Conservation (phyloP, 2,888 invertebrate species). For the Alitta virens region DNA sequence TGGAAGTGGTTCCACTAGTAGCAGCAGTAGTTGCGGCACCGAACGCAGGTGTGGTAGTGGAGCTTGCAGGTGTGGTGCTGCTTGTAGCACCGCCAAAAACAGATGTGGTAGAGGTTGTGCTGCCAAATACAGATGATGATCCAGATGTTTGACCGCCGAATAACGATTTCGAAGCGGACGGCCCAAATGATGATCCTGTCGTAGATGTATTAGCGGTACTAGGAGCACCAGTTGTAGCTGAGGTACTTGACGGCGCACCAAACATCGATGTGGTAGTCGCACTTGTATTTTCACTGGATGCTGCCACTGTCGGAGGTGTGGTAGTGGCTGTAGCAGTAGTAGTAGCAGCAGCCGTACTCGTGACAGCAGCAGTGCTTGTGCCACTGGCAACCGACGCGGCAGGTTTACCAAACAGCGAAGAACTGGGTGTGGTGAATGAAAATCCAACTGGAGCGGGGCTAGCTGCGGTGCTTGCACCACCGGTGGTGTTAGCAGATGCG, state of each 20-base stretch:
- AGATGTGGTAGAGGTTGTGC: neutral
- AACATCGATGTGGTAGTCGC: neutral
- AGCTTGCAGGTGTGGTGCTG: conserved; percentile 2
- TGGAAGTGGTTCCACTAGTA: conserved; percentile 1
- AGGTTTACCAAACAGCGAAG: neutral
- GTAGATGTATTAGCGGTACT: neutral
- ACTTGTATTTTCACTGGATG: neutral
- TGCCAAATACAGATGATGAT: neutral
- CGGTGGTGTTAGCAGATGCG: too few relatives aligned
- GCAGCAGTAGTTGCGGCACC: neutral
- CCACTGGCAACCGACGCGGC: neutral
- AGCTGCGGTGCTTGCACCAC: too few relatives aligned
- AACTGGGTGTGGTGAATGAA: neutral
- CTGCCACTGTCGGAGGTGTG: neutral
- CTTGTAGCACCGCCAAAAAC: neutral
- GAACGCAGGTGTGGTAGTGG: conserved; percentile 8
- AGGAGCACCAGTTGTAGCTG: neutral
- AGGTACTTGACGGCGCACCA: neutral
- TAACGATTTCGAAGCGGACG: conserved; percentile 22
- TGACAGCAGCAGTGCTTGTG: neutral
- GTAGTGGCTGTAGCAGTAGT: neutral
- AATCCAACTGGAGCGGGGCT: too few relatives aligned
- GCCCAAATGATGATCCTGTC: conserved; percentile 22
- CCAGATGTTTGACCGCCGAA: neutral
- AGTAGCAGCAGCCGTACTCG: neutral